These are phyloP conservation scores for Heliconius charithonia DNA, from an alignment of 2,888 invertebrate species.

Conservation along the genomic window DNA sequence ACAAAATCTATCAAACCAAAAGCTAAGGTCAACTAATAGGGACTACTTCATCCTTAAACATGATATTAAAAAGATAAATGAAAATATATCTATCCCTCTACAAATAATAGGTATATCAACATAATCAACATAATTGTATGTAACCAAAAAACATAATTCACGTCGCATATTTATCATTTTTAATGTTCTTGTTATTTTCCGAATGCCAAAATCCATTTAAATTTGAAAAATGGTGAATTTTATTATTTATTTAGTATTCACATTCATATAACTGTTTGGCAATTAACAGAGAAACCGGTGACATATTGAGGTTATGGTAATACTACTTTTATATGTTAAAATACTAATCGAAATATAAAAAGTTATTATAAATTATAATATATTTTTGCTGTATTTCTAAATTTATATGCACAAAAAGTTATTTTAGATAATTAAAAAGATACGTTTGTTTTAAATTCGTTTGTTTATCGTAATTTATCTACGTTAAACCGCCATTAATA, in stretches of 20 bases:
- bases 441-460: neutral
- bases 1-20: neutral
- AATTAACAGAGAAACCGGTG: conserved; percentile 13
- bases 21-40: too few relatives aligned
- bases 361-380: neutral
- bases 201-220: conserved; percentile 27
- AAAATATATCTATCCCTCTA: neutral
- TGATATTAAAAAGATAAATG: neutral
- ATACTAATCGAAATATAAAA: neutral
- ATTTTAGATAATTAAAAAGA: neutral
- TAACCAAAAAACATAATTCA: conserved; percentile 31
- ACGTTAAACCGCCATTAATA: neutral
- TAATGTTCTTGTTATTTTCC: conserved; percentile 38
- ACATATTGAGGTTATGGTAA: conserved; percentile 16
- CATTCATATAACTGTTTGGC: conserved; percentile 21
- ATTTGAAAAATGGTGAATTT: conserved; percentile 38
- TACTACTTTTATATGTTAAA: conserved; percentile 2
- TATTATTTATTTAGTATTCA: conserved; percentile 22
- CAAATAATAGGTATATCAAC: neutral
- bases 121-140: conserved; percentile 4
- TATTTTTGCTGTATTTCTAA: neutral
- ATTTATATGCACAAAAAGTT: neutral
- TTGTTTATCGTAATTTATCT: conserved; percentile 8
- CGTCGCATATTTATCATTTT: conserved; percentile 29
- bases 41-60: too few relatives aligned